Evolutionary conservation across 92 coral and sea anemone genomes (phyloP).

Genomic region (Pocillopora grandis): DNA sequence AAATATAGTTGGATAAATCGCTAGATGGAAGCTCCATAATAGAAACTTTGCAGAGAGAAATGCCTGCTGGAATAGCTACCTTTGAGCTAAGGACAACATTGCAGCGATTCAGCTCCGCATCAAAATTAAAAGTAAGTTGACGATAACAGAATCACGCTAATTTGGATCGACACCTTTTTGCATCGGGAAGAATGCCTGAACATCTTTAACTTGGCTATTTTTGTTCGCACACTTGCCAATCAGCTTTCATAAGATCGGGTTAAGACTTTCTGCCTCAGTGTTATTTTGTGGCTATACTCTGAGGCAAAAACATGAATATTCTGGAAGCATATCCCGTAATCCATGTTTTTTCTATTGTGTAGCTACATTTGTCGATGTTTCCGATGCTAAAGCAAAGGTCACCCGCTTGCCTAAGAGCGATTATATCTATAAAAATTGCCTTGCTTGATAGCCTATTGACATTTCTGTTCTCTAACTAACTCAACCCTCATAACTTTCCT

Average conservation of each 20-base stretch:
- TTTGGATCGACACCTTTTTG: neutral
- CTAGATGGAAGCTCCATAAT: slow-evolving; percentile 15
- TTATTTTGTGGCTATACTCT: neutral
- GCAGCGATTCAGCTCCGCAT: neutral
- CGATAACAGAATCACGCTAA: neutral
- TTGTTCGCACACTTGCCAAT: no score
- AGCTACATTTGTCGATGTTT: neutral
- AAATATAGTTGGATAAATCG: slow-evolving; percentile 12
- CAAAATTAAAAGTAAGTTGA: slow-evolving; percentile 21
- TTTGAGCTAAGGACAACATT: slow-evolving; percentile 28
- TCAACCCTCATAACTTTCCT: no score
- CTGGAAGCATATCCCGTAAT: neutral
- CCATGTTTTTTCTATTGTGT: neutral
- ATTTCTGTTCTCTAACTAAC: no score
- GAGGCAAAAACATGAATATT: neutral
- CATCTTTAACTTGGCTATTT: no score
- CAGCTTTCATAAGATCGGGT: no score
- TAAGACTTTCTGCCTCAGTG: neutral
- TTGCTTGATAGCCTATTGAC: no score
- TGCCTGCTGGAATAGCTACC: neutral
- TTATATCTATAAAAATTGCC: no score
- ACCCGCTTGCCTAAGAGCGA: no score
- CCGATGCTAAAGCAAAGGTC: neutral
- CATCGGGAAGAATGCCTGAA: neutral
- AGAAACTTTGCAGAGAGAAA: slow-evolving; percentile 33